Evolutionary conservation across 2,797 vertebrate species (phyloP).

Genomic region (Sternarchorhynchus goeldii): DNA sequence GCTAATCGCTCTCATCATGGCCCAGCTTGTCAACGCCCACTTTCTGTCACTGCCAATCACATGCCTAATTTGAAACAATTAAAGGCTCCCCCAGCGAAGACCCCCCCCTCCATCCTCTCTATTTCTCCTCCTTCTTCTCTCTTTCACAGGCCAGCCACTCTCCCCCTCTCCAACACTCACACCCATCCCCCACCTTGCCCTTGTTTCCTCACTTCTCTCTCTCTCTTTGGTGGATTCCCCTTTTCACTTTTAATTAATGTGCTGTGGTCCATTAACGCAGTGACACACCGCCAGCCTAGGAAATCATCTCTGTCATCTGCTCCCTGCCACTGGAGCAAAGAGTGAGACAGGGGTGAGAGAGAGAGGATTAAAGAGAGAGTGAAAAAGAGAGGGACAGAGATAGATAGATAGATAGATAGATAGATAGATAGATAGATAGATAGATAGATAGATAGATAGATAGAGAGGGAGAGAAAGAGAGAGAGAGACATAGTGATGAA

Average conservation of each 20-base stretch:
- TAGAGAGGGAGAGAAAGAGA: background rate
- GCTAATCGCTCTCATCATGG: conserved; percentile 77
- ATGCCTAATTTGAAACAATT: conserved; percentile 77
- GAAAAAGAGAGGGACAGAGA: conserved; percentile 17
- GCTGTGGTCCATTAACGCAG: conserved; percentile 80
- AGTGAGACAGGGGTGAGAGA: background rate
- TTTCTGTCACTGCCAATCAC: conserved; percentile 82
- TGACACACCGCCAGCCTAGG: conserved; percentile 79
- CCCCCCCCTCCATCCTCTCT: background rate
- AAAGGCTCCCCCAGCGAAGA: conserved; percentile 56
- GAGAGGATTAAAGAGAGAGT: conserved; percentile 7
- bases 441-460: conserved; percentile 8
- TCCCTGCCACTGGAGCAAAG: conserved; percentile 75
- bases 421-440: background rate
- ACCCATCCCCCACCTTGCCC: background rate
- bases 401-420: background rate
- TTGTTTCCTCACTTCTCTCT: background rate
- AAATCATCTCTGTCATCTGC: conserved; percentile 87
- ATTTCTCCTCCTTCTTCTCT: conserved; percentile 15
- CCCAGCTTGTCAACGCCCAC: conserved; percentile 78
- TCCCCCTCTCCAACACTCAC: conserved; percentile 13
- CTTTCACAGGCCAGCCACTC: conserved; percentile 13
- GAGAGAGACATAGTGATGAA: conserved; percentile 23
- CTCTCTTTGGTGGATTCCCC: conserved; percentile 47
- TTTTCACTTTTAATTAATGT: conserved; percentile 74